Evolutionary conservation across 2,113 vertebrate genomes (phyloP).

Genomic region (Labrus mixtus): DNA sequence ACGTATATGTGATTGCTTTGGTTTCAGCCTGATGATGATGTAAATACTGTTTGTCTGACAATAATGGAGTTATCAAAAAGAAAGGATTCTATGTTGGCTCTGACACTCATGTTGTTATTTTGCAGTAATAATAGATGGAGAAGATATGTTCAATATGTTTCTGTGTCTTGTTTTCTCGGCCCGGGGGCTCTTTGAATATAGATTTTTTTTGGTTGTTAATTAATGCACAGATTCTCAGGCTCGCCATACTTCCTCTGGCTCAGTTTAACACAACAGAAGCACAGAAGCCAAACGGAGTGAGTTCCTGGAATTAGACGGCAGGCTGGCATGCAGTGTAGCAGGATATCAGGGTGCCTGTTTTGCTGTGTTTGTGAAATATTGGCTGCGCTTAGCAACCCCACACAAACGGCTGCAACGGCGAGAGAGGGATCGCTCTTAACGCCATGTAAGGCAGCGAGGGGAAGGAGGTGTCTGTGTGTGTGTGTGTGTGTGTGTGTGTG

Average conservation of each 20-base stretch:
- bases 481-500: neutral
- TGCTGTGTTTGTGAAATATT: slow-evolving; percentile 75
- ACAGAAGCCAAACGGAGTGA: slow-evolving; percentile 2
- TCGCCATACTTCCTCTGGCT: slow-evolving; percentile 21
- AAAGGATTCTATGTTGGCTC: neutral
- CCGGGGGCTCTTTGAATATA: slow-evolving; percentile 1
- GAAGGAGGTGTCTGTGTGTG: slow-evolving; percentile 46
- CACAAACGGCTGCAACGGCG: slow-evolving; percentile 50
- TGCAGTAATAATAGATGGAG: neutral
- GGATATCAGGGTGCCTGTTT: slow-evolving; percentile 58
- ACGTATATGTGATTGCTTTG: too few species aligned
- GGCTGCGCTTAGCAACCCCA: slow-evolving; percentile 75
- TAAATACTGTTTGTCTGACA: too few species aligned
- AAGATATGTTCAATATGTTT: neutral
- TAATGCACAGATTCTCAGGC: neutral
- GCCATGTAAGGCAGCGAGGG: slow-evolving; percentile 77
- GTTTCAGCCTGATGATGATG: too few species aligned
- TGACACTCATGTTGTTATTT: neutral
- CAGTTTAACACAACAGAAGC: neutral
- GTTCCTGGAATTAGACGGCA: slow-evolving; percentile 46
- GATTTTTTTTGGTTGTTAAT: neutral
- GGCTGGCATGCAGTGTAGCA: slow-evolving; percentile 38
- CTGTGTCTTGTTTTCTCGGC: neutral
- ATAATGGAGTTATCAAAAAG: neutral
- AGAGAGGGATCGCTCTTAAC: slow-evolving; percentile 47